Evolutionary conservation across 2,888 invertebrate species (phyloP), one percentile per base, ranked within the genome.

Genomic region (Oscheius myriophilus): DNA sequence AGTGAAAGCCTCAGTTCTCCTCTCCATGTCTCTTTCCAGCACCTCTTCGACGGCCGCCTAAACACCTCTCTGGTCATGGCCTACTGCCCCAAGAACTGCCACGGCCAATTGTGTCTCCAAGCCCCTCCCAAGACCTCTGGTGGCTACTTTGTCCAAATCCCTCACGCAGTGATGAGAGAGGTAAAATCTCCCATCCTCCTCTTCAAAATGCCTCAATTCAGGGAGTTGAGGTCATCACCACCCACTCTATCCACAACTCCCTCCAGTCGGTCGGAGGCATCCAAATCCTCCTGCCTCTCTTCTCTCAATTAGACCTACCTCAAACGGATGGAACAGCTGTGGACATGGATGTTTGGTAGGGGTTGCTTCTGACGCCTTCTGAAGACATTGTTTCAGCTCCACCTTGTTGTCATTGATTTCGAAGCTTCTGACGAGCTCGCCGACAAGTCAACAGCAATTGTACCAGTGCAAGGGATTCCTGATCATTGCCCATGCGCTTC

Each of bases 181-280:
- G 89, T 89, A 78, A 76, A 58, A 6, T 9, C 33, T 6, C 33
- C 33, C 33, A 3, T 33, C 33, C 9, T 33, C 33, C 12, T 41
- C 43, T 54, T 21, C 66, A 25, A 11, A 43, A 1, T 14, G 7
- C 26, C 12, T 33, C 33, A n/a, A n/a, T 90, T 42, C 90, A 96
- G 95, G 96, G 96, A 88, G 97, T 98, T 84, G 96, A 96, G 90
- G 96, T 98, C 83, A 95, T 99, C 86, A 93, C 96, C 87, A 98
- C 98, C 72, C 66, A 66, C 23, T 66, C 66, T 16, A 66, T 66
- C 39, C 66, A 66, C 53, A 57, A 66, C 42, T 66, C 95, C 96
- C 90, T 96, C 87, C 97, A 98, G 89, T 97, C 97, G 66, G 93
- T 99, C 87, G 98, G 98, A 75, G 98, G 98, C 74, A 95, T 98